Base-by-base conservation (phyloP, 2,113 vertebrate genomes). In the Forbesichthys papilliferus region DNA sequence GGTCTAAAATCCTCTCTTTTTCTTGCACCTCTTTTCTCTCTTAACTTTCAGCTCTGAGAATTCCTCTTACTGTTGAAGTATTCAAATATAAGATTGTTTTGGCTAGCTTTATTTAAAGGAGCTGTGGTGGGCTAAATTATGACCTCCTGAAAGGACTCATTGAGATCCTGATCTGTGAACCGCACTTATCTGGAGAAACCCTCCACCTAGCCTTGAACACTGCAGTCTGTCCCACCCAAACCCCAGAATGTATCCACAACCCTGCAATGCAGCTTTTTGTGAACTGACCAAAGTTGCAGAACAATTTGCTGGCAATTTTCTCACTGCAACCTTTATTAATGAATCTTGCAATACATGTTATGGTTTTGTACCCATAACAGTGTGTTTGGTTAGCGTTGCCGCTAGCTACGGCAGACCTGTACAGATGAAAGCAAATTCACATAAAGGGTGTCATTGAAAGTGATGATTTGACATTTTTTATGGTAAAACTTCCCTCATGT, bases 41-140 rank as follows among this genome's bases (percentile, higher is more conserved):
- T 55, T 16, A 4, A n/a, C 53, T 55, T n/a, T 55, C 1, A 60
- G 76, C 68, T 69, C 68, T 68, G 9, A 69, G 54, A 61, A 57
- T 77, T 80, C 71, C 77, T 71, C 70, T 48, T 51, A 65, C 66
- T 65, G 78, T 66, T 66, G 52, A 78, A 70, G 65, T 75, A 70
- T 74, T 60, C 77, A 75, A 77, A 87, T 80, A 80, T 56, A 78
- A 74, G 68, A 52, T 16, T 11, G 46, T 46, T 47, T 61, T 75
- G 71, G 64, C 72, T 73, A 81, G 27, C 11, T 51, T 87, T 84
- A 87, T 87, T 88, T 78, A 75, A 66, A 87, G 73, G 71, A 81
- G 81, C 78, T 85, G 82, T 87, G 86, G 80, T 86, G 82, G 83
- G 61, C 63, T 79, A 82, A 86, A 85, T 86, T 76, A 82, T 87